Percentiles rank a stretch among this genome's conserved stretches.
phyloP scores from a whole-genome alignment of 2,113 vertebrate genomes.

The Hippocampus barbouri region DNA sequence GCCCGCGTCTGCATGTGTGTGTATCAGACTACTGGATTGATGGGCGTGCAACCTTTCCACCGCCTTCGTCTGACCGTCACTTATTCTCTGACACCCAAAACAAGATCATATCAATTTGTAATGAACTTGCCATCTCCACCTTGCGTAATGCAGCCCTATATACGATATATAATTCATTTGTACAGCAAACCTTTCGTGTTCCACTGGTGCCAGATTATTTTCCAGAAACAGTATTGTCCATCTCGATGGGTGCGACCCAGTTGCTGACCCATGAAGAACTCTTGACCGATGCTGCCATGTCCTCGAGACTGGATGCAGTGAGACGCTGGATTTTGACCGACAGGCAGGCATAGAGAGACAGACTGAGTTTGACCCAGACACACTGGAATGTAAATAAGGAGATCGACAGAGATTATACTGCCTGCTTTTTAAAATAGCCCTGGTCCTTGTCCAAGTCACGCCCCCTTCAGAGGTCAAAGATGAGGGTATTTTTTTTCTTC shows the following conservation, averaged over 20 bases:
- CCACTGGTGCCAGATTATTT: conserved; percentile 27
- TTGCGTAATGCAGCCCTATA: conserved; percentile 32
- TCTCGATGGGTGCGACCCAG: conserved; percentile 49
- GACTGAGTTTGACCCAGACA: conserved; percentile 58
- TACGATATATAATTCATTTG: conserved; percentile 31
- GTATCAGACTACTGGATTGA: conserved; percentile 49
- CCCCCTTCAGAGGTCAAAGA: conserved; percentile 29
- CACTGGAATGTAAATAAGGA: conserved; percentile 59
- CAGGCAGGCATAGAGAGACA: conserved; percentile 42
- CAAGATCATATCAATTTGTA: conserved; percentile 14
- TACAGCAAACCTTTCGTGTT: conserved; percentile 43
- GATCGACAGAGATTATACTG: conserved; percentile 48
- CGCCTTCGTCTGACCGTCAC: conserved; percentile 31
- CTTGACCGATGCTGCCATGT: conserved; percentile 65
- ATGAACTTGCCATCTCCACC: conserved; percentile 19
- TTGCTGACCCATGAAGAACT: conserved; percentile 62
- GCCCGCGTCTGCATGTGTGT: conserved; percentile 13
- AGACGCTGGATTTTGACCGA: conserved; percentile 49
- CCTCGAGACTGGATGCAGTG: conserved; percentile 37
- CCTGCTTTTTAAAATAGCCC: conserved; percentile 40
- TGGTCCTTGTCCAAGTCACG: conserved; percentile 27
- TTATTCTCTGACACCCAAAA: conserved; percentile 2
- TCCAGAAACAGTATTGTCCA: conserved; percentile 48
- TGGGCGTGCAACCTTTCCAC: conserved; percentile 46
- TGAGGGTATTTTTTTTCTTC: conserved; percentile 28